phyloP scores from a whole-genome alignment of 1,140 invertebrate species.

The Pollicipes pollicipes region DNA sequence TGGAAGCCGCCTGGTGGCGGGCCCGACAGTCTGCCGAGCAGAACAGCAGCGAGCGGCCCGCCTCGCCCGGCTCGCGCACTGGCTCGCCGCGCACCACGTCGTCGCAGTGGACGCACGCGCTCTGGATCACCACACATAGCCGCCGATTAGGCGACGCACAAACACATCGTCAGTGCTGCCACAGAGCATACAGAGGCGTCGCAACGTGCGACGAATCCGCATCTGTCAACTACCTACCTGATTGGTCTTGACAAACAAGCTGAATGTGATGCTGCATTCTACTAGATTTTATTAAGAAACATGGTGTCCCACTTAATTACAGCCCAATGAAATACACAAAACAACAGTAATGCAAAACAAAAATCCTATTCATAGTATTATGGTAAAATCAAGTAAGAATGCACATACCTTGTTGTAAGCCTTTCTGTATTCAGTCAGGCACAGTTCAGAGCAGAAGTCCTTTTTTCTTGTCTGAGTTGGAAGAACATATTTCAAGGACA shows the following conservation, averaged over 20 bases:
- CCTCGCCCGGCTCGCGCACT: slow-evolving; percentile 32
- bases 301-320: slow-evolving; percentile 69
- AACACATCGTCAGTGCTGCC: slow-evolving; percentile 4
- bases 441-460: slow-evolving; percentile 79
- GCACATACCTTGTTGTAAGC: slow-evolving; percentile 64
- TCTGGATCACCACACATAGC: neutral
- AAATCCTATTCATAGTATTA: slow-evolving; percentile 12
- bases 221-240: too few relatives aligned
- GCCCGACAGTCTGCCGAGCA: slow-evolving; percentile 61
- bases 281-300: too few relatives aligned
- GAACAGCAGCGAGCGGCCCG: slow-evolving; percentile 48
- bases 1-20: slow-evolving; percentile 57
- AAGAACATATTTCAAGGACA: slow-evolving; percentile 60
- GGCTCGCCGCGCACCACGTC: slow-evolving; percentile 31
- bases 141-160: neutral
- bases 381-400: too few relatives aligned
- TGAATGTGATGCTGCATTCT: too few relatives aligned
- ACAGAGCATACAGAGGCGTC: slow-evolving; percentile 34
- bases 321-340: slow-evolving; percentile 34
- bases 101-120: neutral
- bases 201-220: too few relatives aligned
- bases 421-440: slow-evolving; percentile 68
- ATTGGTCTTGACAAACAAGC: too few relatives aligned
- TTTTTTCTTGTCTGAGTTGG: slow-evolving; percentile 74
- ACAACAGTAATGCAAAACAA: slow-evolving; percentile 9